Conservation (phyloP, 2,888 invertebrate genomes). For the Cactoblastis cactorum region DNA sequence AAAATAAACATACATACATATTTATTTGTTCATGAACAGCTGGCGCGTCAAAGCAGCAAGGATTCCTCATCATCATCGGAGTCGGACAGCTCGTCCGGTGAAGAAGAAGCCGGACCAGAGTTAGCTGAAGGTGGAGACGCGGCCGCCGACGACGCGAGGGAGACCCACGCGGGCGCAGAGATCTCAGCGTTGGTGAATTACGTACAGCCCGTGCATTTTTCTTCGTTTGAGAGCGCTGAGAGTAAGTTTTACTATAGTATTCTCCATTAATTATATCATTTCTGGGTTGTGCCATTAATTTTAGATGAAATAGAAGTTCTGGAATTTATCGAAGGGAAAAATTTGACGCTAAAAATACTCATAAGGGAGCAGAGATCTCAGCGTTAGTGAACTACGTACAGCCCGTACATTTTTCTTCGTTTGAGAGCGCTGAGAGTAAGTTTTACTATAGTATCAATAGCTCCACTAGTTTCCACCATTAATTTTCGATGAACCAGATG, state of each 20-base stretch:
- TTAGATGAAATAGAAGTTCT: too few species aligned
- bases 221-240: constrained; percentile 96
- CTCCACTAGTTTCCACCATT: too few species aligned
- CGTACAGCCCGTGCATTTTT: constrained; percentile 98
- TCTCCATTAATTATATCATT: too few species aligned
- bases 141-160: constrained; percentile 84
- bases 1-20: background rate
- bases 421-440: constrained; percentile 97
- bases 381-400: constrained; percentile 98
- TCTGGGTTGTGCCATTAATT: too few species aligned
- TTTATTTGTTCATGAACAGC: constrained; percentile 38
- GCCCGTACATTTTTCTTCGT: constrained; percentile 97
- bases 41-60: constrained; percentile 87
- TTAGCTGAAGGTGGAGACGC: constrained; percentile 34
- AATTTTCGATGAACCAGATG: too few species aligned
- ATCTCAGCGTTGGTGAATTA: constrained; percentile 98
- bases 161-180: constrained; percentile 97
- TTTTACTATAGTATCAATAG: too few species aligned
- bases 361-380: constrained; percentile 97
- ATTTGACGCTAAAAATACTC: too few species aligned
- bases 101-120: constrained; percentile 72
- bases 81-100: constrained; percentile 84
- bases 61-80: constrained; percentile 87
- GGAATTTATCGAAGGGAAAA: too few species aligned
- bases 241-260: constrained; percentile 88